Conservation (phyloP, 2,797 vertebrate genomes). For the Coreius guichenoti region DNA sequence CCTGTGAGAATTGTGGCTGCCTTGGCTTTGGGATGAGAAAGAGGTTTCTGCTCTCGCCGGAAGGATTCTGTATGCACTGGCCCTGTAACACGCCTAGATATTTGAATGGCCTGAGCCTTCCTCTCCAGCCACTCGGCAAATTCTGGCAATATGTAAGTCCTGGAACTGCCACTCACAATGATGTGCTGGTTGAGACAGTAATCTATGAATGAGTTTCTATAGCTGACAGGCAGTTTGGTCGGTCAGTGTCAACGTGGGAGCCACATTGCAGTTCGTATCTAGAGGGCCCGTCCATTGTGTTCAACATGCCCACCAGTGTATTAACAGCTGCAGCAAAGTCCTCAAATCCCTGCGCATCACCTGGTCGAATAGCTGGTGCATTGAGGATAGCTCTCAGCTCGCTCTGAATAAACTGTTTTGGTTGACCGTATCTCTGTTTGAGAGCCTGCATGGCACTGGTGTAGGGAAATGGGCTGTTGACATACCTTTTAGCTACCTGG, state of each 20-base stretch:
- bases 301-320: no score
- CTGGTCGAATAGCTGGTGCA: no score
- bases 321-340: no score
- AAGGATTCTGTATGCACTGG: background rate
- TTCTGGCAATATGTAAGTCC: constrained; percentile 27
- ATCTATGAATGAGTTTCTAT: constrained; percentile 34
- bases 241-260: constrained; percentile 28
- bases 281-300: no score
- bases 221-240: constrained; percentile 39
- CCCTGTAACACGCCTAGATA: background rate
- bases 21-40: background rate
- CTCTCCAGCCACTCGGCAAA: constrained; percentile 13
- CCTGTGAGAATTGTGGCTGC: background rate
- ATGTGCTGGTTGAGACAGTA: constrained; percentile 32
- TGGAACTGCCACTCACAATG: no score
- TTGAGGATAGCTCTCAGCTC: no score
- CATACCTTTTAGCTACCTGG: no score
- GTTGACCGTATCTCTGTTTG: no score
- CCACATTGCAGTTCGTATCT: constrained; percentile 30
- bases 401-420: no score
- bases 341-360: no score
- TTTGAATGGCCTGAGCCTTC: constrained; percentile 14
- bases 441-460: no score
- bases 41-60: background rate
- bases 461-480: no score